A percentile compares a stretch with the other conserved stretches of the same genome.
Conservation (phyloP, 2,888 invertebrate genomes). For the Empis stercorea region DNA sequence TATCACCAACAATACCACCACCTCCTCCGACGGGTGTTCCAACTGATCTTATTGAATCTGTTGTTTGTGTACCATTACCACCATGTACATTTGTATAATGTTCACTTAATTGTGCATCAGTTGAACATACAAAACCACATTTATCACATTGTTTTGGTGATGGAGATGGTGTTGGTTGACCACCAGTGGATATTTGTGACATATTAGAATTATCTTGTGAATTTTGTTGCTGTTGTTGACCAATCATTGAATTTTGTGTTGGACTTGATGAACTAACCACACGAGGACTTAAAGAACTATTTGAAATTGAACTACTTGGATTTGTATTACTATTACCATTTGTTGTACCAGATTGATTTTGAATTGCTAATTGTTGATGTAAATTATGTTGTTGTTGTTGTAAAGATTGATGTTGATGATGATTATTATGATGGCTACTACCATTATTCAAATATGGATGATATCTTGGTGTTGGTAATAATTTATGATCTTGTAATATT, state of each 20-base stretch:
- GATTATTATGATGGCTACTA: slow-evolving; percentile 2
- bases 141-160: slow-evolving; percentile 71
- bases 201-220: slow-evolving; percentile 16
- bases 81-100: slow-evolving; percentile 59
- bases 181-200: slow-evolving; percentile 31
- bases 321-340: slow-evolving; percentile 10
- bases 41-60: slow-evolving; percentile 9
- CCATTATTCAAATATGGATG: slow-evolving; percentile 14
- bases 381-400: slow-evolving; percentile 9
- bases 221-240: slow-evolving; percentile 16
- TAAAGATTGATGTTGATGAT: slow-evolving; percentile 2
- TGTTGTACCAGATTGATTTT: slow-evolving; percentile 1
- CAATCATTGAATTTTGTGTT: slow-evolving; percentile 27
- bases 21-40: slow-evolving; percentile 7
- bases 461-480: slow-evolving; percentile 17
- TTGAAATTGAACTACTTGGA: slow-evolving; percentile 16
- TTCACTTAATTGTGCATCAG: slow-evolving; percentile 58
- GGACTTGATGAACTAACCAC: slow-evolving; percentile 36
- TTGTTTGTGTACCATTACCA: slow-evolving; percentile 24
- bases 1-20: slow-evolving; percentile 21
- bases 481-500: not conserved
- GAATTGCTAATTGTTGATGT: not conserved
- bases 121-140: slow-evolving; percentile 68
- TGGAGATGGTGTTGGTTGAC: slow-evolving; percentile 57
- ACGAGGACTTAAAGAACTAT: slow-evolving; percentile 31